Conservation (phyloP, 2,888 invertebrate species). For the Lepidochitona cinerea region DNA sequence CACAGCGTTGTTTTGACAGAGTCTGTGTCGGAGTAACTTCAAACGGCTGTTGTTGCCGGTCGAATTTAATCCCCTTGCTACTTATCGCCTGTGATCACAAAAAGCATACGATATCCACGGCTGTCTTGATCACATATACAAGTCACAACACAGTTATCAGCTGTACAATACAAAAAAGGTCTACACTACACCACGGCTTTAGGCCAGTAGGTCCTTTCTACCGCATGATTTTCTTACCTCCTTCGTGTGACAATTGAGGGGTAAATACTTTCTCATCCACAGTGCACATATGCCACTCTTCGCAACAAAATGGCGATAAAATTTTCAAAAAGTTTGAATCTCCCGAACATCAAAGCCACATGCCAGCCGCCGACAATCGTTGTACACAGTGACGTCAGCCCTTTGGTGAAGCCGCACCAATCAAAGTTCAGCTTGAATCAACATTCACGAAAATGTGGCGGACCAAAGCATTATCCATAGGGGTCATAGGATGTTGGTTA, state of each 20-base stretch:
- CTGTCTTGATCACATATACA: too few relatives aligned
- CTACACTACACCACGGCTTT: too few relatives aligned
- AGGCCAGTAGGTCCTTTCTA: too few relatives aligned
- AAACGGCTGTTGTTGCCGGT: neutral
- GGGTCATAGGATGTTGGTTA: too few relatives aligned
- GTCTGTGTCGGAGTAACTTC: neutral
- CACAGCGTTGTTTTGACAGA: neutral
- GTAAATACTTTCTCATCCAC: too few relatives aligned
- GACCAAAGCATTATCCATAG: constrained; percentile 38
- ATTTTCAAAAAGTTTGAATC: constrained; percentile 58
- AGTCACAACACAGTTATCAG: too few relatives aligned
- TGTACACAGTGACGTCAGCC: constrained; percentile 63
- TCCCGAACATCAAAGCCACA: constrained; percentile 60
- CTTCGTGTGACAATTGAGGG: too few relatives aligned
- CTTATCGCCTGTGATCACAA: neutral
- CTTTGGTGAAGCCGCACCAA: constrained; percentile 64
- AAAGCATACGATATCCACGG: too few relatives aligned
- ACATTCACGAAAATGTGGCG: constrained; percentile 58
- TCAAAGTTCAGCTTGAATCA: constrained; percentile 60
- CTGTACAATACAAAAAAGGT: too few relatives aligned
- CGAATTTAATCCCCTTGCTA: neutral
- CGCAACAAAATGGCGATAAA: constrained; percentile 24
- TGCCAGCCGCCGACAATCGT: constrained; percentile 64
- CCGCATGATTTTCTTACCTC: too few relatives aligned
- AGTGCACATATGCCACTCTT: constrained; percentile 5